Evolutionary conservation across 2,113 vertebrate species (phyloP).

Genomic region (Varanus salvator): DNA sequence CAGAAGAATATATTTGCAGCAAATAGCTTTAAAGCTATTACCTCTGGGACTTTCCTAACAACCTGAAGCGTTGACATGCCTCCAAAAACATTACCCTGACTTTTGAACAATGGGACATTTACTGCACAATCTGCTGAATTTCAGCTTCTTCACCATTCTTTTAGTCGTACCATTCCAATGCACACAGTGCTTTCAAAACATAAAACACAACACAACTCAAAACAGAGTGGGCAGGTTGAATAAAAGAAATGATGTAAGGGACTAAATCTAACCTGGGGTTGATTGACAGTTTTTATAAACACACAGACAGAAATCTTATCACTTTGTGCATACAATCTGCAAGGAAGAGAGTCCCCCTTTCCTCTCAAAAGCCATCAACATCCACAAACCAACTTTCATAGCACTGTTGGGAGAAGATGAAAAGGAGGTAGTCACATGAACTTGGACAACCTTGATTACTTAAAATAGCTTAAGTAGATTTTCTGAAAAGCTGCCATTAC

Average conservation of each 20-base stretch:
- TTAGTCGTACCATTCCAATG: no score
- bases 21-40: no score
- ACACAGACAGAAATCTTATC: not conserved
- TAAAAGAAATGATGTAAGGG: not conserved
- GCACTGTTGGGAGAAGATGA: constrained; percentile 5
- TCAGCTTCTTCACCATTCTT: no score
- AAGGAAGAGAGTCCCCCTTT: not conserved
- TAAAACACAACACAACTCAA: no score
- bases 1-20: no score
- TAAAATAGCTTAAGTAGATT: constrained; percentile 2
- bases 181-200: no score
- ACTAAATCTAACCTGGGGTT: not conserved
- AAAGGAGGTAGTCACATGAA: not conserved
- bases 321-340: not conserved
- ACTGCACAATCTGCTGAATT: no score
- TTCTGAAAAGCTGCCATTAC: constrained; percentile 44
- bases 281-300: not conserved
- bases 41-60: no score
- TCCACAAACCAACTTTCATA: constrained; percentile 25
- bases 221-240: not conserved
- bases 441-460: constrained; percentile 36
- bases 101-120: no score
- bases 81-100: no score
- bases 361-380: not conserved
- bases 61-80: no score